Evolutionary conservation across 2,888 invertebrate genomes (phyloP), one percentile per base, ranked within the genome.

Genomic region (Plagodis pulveraria): DNA sequence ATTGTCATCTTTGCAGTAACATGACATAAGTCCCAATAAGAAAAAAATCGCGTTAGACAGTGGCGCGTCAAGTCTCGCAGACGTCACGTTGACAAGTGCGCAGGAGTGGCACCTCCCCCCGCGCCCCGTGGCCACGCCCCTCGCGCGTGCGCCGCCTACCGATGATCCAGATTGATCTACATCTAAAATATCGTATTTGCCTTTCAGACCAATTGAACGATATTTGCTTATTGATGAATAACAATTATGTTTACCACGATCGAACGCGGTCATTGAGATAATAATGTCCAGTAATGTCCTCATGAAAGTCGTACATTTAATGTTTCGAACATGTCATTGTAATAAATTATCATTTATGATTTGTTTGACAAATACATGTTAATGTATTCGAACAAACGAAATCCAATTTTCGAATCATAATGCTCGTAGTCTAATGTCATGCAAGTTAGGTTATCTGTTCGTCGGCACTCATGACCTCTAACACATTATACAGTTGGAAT

Each of bases 111-210:
- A 67, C 78, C 74, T 76, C 71, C 74, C 72, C 75, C 74, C 73
- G 38, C 78, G 76, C 76, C 74, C 70, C 71, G 55, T 62, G 70
- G 79, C 83, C 85, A 83, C 86, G 84, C 86, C 86, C 65, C 74
- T 69, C 63, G 75, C 81, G 77, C 78, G 65, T 66, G 83, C 82
- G 73, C 87, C 90, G 87, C 89, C 91, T 77, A 81, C 82, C 79
- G 74, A 69, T 73, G 78, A 86, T 84, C 86, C 84, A 86, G 86
- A 89, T 89, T 81, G 83, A 90, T 87, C 87, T 84, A 82, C 83
- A 86, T 88, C 83, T 78, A 76, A 80, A 75, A 67, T 71, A 72
- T 69, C 62, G 62, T 57, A 64, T 64, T 58, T 63, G 62, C 71
- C 63, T 69, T 70, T 75, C 72, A 73, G 50, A 64, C 61, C 63